Conservation (phyloP, 2,113 vertebrate species). For the Labrus mixtus region DNA sequence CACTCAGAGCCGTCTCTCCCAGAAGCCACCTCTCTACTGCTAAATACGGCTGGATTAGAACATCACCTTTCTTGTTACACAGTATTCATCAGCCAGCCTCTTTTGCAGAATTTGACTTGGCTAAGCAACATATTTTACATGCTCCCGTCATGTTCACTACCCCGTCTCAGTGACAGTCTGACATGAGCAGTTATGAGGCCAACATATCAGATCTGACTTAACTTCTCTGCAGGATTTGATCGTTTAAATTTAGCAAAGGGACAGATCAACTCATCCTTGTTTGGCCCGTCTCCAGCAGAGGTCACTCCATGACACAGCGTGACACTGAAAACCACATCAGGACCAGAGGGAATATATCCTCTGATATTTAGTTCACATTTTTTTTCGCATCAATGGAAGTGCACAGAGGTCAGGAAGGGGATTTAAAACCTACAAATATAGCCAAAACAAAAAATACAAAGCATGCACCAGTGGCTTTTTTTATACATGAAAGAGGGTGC, state of each 20-base stretch:
- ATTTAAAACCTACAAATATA: not conserved
- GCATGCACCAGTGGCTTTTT: not conserved
- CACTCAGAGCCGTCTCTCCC: constrained; percentile 67
- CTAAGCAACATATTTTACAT: constrained; percentile 32
- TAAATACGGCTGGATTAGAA: constrained; percentile 36
- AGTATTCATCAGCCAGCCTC: constrained; percentile 51
- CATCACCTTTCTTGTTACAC: constrained; percentile 50
- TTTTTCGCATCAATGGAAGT: not conserved
- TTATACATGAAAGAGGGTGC: not conserved
- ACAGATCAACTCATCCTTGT: constrained; percentile 34
- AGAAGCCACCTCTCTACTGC: constrained; percentile 61
- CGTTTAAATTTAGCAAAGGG: constrained; percentile 23
- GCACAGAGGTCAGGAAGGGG: not conserved
- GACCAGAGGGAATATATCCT: constrained; percentile 18
- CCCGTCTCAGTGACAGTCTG: constrained; percentile 25
- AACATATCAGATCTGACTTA: constrained; percentile 34
- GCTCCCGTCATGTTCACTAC: constrained; percentile 26
- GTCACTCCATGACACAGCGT: constrained; percentile 21
- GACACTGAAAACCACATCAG: constrained; percentile 8
- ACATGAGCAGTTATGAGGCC: constrained; percentile 18
- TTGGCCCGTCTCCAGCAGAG: constrained; percentile 24
- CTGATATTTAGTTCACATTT: constrained; percentile 6
- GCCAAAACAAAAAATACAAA: not conserved
- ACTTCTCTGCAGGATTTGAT: constrained; percentile 30
- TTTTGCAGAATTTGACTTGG: constrained; percentile 56